phyloP scores from a whole-genome alignment of 2,113 vertebrate species.

The Dissostichus mawsoni region DNA sequence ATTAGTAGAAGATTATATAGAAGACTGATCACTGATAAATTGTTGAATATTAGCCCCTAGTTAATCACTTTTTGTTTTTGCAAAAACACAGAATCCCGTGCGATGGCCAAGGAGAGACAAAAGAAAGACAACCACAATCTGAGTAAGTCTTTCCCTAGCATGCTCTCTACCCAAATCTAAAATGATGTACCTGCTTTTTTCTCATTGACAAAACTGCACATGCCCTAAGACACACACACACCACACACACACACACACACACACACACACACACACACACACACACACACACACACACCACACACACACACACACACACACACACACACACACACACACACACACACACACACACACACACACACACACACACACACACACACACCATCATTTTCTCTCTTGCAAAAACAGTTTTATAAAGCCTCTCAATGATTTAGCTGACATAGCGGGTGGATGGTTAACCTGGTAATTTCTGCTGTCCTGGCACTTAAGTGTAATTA shows the following conservation, averaged over 20 bases:
- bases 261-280: slow-evolving; percentile 13
- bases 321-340: slow-evolving; percentile 22
- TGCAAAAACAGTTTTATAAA: slow-evolving; percentile 60
- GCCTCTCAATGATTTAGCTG: slow-evolving; percentile 73
- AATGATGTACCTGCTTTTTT: background rate
- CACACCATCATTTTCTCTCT: slow-evolving; percentile 18
- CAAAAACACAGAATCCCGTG: slow-evolving; percentile 92
- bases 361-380: background rate
- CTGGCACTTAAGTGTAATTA: slow-evolving; percentile 81
- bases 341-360: slow-evolving; percentile 2
- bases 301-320: slow-evolving; percentile 2
- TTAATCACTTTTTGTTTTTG: slow-evolving; percentile 78
- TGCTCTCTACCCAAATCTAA: background rate
- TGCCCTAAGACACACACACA: background rate
- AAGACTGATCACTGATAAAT: background rate
- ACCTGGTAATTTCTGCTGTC: slow-evolving; percentile 79
- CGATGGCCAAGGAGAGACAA: slow-evolving; percentile 95
- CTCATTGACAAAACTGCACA: background rate
- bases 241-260: background rate
- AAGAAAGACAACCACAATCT: slow-evolving; percentile 99
- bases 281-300: slow-evolving; percentile 9
- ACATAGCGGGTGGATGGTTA: slow-evolving; percentile 82
- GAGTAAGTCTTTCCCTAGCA: slow-evolving; percentile 83
- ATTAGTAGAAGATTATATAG: background rate
- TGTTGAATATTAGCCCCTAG: slow-evolving; percentile 21